phyloP scores from a whole-genome alignment of 2,797 vertebrate genomes.

The Pipistrellus pipistrellus region DNA sequence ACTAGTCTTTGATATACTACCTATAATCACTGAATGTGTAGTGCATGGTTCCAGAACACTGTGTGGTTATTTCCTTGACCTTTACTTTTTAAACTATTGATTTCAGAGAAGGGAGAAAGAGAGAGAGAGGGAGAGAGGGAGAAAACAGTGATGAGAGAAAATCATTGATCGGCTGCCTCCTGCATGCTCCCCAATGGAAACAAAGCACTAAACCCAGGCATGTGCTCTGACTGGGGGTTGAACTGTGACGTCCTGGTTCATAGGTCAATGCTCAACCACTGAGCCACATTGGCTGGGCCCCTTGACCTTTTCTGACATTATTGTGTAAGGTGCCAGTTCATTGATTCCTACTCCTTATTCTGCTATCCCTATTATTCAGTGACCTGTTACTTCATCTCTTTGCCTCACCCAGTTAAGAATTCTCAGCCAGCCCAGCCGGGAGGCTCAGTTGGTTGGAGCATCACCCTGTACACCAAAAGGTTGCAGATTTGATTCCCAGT shows the following conservation, averaged over 20 bases:
- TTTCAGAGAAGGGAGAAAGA: too few relatives aligned
- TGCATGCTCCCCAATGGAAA: too few relatives aligned
- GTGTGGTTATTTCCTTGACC: not conserved
- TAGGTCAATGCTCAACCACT: too few relatives aligned
- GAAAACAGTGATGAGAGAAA: too few relatives aligned
- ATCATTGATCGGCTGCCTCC: too few relatives aligned
- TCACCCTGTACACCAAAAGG: not conserved
- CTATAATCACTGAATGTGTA: not conserved
- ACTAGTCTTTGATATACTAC: conserved; percentile 9
- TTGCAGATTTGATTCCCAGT: not conserved
- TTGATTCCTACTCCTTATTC: not conserved
- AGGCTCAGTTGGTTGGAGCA: not conserved
- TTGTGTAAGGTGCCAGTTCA: not conserved
- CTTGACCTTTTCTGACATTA: not conserved
- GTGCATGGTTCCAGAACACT: not conserved
- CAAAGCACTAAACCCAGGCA: too few relatives aligned
- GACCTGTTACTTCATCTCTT: conserved; percentile 6
- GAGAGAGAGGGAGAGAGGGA: too few relatives aligned
- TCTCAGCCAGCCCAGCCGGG: not conserved
- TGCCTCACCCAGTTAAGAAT: conserved; percentile 43
- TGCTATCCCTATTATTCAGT: conserved; percentile 5
- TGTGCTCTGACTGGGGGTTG: too few relatives aligned
- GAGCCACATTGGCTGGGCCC: too few relatives aligned
- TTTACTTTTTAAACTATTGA: not conserved
- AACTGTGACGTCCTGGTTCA: too few relatives aligned